phyloP scores from a whole-genome alignment of 2,888 invertebrate species.

The Rhagonycha lutea region DNA sequence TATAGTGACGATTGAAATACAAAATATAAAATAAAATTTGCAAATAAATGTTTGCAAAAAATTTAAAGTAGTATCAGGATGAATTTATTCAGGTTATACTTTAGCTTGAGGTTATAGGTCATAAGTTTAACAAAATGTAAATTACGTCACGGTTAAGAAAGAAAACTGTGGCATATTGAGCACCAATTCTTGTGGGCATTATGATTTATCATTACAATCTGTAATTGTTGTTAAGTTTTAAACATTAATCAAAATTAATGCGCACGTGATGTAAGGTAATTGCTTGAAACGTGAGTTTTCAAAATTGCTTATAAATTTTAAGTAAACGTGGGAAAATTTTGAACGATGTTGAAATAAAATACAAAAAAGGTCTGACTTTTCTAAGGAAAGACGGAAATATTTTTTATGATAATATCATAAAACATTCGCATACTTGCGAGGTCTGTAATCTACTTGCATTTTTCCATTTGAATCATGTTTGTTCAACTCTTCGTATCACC shows the following conservation, averaged over 20 bases:
- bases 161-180: background rate
- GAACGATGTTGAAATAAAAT: background rate
- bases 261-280: background rate
- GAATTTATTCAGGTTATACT: background rate
- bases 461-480: background rate
- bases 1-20: no score
- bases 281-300: background rate
- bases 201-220: background rate
- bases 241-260: background rate
- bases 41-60: background rate
- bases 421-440: background rate
- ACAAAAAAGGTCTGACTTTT: no score
- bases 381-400: no score
- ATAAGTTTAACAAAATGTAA: background rate
- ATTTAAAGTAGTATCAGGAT: background rate
- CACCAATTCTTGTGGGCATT: background rate
- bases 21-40: no score
- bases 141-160: background rate
- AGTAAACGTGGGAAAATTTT: background rate
- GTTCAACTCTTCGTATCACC: background rate
- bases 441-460: background rate
- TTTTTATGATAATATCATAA: no score
- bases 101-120: background rate
- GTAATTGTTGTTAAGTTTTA: background rate
- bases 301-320: background rate